These are phyloP conservation scores for Schizaphis graminum DNA, from an alignment of 2,888 invertebrate genomes.

Conservation along the genomic window DNA sequence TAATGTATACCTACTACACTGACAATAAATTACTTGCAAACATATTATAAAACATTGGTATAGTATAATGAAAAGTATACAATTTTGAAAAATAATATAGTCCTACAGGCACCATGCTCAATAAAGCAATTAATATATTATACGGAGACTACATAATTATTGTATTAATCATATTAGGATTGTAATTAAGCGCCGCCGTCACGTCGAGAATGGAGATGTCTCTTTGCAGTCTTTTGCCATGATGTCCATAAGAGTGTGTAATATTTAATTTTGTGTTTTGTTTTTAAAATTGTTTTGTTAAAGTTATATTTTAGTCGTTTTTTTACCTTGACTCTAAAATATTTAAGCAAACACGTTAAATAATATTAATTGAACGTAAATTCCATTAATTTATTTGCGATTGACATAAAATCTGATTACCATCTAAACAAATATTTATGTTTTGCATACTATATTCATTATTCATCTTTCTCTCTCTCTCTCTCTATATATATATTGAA, in stretches of 20 bases:
- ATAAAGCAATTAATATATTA: background rate
- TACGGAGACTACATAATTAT: background rate
- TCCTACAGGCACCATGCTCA: background rate
- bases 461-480: background rate
- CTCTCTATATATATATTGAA: background rate
- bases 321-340: background rate
- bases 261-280: background rate
- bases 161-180: background rate
- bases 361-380: constrained; percentile 21
- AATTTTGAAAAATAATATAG: background rate
- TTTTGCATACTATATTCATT: background rate
- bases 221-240: background rate
- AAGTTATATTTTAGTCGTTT: background rate
- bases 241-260: background rate
- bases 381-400: constrained; percentile 22
- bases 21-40: background rate
- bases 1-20: background rate
- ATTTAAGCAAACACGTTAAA: constrained; percentile 15
- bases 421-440: constrained; percentile 33
- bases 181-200: background rate
- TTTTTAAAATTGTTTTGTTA: background rate
- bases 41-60: background rate
- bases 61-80: background rate
- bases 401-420: constrained; percentile 30
- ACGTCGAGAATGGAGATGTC: background rate